phyloP scores from a whole-genome alignment of 2,113 vertebrate genomes.

The Oenanthe melanoleuca region DNA sequence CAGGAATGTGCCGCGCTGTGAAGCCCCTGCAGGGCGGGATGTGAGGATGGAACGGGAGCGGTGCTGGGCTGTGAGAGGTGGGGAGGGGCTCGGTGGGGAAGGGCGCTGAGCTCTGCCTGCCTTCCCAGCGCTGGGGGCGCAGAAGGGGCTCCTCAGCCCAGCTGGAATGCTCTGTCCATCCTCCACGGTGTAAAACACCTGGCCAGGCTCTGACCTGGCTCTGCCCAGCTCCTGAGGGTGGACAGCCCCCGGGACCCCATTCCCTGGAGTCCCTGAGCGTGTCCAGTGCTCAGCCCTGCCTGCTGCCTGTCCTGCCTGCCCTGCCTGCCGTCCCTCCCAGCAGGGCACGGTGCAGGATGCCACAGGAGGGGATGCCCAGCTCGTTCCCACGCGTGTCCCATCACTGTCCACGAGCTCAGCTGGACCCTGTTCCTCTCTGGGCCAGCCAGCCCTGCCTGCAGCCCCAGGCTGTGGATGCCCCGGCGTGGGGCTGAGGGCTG shows the following conservation, averaged over 20 bases:
- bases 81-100: neutral
- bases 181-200: rapidly evolving
- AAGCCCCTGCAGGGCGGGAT: neutral
- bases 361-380: rapidly evolving
- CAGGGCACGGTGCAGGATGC: neutral
- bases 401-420: neutral
- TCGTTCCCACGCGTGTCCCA: rapidly evolving
- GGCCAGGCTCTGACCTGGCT: neutral
- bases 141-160: rapidly evolving
- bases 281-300: neutral
- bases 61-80: neutral
- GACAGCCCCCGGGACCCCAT: rapidly evolving
- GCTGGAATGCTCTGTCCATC: neutral
- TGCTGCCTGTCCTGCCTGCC: neutral
- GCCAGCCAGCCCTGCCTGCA: too few relatives aligned
- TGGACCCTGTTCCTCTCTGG: neutral
- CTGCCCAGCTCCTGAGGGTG: neutral
- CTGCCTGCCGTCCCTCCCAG: neutral
- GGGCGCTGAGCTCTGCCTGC: neutral
- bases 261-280: neutral
- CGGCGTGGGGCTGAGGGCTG: neutral
- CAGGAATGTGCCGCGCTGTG: rapidly evolving
- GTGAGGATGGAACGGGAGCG: neutral
- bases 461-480: too few relatives aligned
- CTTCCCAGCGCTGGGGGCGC: rapidly evolving